Conservation (phyloP, 2,113 vertebrate genomes). For the Sakesphorus luctuosus region DNA sequence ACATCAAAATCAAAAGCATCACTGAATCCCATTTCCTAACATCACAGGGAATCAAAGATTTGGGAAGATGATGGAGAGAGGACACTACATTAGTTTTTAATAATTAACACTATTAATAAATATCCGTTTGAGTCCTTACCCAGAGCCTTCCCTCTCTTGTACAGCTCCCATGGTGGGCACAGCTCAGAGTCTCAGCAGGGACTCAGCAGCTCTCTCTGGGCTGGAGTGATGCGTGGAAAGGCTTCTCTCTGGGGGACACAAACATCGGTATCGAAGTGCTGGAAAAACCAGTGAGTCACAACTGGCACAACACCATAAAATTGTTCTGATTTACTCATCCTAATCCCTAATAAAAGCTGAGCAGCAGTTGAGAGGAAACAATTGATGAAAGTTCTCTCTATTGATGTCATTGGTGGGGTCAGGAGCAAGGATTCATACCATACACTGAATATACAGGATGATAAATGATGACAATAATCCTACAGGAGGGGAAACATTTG, state of each 20-base stretch:
- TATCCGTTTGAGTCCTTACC: neutral
- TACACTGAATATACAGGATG: neutral
- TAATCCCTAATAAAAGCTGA: neutral
- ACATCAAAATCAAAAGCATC: neutral
- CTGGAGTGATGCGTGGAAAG: neutral
- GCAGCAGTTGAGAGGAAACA: neutral
- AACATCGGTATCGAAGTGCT: neutral
- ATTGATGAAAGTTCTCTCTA: neutral
- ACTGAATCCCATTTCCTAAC: neutral
- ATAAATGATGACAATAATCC: neutral
- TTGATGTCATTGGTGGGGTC: neutral
- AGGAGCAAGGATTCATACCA: neutral
- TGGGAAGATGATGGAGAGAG: neutral
- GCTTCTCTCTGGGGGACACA: neutral
- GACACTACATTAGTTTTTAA: neutral
- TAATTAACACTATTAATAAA: neutral
- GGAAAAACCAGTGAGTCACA: constrained; percentile 28
- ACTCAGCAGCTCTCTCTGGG: neutral
- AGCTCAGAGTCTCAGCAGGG: neutral
- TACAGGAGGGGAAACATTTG: neutral
- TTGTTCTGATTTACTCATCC: neutral
- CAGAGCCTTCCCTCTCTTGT: accelerated
- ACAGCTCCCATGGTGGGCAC: accelerated
- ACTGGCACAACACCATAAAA: constrained; percentile 9
- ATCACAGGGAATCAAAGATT: neutral